A percentile compares a stretch with the other conserved stretches of the same genome.
These are phyloP conservation scores for Dioctria rufipes DNA, from an alignment of 2,888 invertebrate species.

Conservation along the genomic window DNA sequence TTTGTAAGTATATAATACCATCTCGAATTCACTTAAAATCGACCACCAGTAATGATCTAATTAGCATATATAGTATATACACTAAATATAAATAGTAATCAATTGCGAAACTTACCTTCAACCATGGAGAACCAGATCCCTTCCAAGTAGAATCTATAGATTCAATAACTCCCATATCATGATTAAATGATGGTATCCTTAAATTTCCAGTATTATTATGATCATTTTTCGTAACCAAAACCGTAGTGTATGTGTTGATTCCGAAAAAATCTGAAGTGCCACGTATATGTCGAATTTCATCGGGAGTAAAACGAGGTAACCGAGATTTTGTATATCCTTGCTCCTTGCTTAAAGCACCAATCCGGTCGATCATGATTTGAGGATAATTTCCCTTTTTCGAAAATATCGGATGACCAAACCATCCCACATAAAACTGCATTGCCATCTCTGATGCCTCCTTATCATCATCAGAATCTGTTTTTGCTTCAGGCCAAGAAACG, in stretches of 20 bases:
- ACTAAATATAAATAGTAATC: no score
- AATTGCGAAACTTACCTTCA: slow-evolving; percentile 73
- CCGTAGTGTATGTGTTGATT: slow-evolving; percentile 81
- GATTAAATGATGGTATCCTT: slow-evolving; percentile 74
- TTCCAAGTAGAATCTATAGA: slow-evolving; percentile 76
- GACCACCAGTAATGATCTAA: no score
- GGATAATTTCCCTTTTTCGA: slow-evolving; percentile 78
- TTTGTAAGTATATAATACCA: no score
- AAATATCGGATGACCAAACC: slow-evolving; percentile 80
- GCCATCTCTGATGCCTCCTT: slow-evolving; percentile 76
- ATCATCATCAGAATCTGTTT: slow-evolving; percentile 73
- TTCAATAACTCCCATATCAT: slow-evolving; percentile 76
- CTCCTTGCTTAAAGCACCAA: slow-evolving; percentile 74
- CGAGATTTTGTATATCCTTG: slow-evolving; percentile 77
- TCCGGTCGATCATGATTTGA: slow-evolving; percentile 75
- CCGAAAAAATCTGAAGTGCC: slow-evolving; percentile 83
- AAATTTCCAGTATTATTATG: slow-evolving; percentile 69
- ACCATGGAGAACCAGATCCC: slow-evolving; percentile 75
- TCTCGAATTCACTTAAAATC: no score
- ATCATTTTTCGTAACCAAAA: slow-evolving; percentile 70
- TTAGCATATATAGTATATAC: no score
- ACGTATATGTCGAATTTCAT: slow-evolving; percentile 75
- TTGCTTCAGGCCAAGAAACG: slow-evolving; percentile 77
- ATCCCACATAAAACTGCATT: slow-evolving; percentile 77
- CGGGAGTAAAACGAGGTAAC: slow-evolving; percentile 75